Conservation (phyloP, 2,888 invertebrate species). For the Gortyna flavago region DNA sequence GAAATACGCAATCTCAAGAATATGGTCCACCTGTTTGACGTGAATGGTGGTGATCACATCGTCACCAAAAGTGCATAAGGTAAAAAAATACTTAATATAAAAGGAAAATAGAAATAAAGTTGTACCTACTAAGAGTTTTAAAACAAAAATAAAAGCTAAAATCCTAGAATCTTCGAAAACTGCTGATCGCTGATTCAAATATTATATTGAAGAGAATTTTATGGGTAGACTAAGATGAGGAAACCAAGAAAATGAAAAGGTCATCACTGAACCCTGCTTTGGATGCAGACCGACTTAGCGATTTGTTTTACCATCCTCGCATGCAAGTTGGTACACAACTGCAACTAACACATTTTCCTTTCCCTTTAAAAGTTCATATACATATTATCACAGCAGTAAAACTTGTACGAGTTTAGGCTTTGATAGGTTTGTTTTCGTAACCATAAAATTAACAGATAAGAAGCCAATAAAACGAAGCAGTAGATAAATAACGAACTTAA, state of each 20-base stretch:
- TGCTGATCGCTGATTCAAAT: background rate
- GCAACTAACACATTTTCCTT: background rate
- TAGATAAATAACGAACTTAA: background rate
- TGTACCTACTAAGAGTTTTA: background rate
- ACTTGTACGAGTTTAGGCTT: background rate
- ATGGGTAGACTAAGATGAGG: background rate
- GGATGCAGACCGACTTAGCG: no score
- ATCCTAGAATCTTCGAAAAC: background rate
- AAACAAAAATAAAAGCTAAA: background rate
- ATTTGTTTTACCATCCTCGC: no score
- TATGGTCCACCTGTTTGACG: slow-evolving; percentile 20
- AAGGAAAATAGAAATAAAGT: background rate
- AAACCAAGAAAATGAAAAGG: background rate
- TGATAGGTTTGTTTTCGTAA: background rate
- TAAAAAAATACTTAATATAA: background rate
- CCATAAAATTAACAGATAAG: background rate
- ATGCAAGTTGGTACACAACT: background rate
- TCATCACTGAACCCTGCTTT: background rate
- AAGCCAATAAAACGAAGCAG: background rate
- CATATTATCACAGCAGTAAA: background rate
- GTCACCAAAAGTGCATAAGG: background rate
- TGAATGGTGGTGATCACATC: background rate
- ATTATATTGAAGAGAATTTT: background rate
- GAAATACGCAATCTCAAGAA: slow-evolving; percentile 10
- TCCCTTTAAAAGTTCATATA: background rate